These are phyloP conservation scores for Cottus gobio DNA, from an alignment of 2,113 vertebrate genomes.

Conservation along the genomic window DNA sequence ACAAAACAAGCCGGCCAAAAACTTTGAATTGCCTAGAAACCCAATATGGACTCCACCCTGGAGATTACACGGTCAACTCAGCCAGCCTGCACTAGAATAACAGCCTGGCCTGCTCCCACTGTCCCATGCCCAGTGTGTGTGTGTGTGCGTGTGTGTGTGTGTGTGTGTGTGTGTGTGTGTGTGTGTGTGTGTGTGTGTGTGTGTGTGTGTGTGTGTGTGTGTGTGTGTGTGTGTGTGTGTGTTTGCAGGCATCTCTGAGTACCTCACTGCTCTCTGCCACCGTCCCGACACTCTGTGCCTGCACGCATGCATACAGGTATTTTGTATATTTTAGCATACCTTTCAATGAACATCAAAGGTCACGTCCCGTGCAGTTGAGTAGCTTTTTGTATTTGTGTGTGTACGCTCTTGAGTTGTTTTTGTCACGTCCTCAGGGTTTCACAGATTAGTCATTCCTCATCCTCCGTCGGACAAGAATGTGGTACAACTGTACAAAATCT, in stretches of 20 bases:
- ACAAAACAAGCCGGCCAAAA: conserved; percentile 74
- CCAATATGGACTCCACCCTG: conserved; percentile 84
- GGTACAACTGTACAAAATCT: conserved; percentile 9
- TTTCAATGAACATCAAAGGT: not conserved
- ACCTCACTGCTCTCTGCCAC: not conserved
- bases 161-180: conserved; percentile 40
- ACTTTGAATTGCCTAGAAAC: conserved; percentile 79
- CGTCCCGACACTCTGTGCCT: not conserved
- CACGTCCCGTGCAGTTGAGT: not conserved
- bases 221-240: conserved; percentile 41
- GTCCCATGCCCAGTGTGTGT: conserved; percentile 51
- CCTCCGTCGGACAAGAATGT: conserved; percentile 49
- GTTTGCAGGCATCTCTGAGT: conserved; percentile 35
- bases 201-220: conserved; percentile 37
- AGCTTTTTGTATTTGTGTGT: conserved; percentile 16
- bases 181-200: conserved; percentile 42
- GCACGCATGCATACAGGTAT: not conserved
- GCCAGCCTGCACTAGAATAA: conserved; percentile 82
- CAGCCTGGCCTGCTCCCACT: conserved; percentile 72
- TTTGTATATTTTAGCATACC: not conserved
- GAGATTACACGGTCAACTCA: conserved; percentile 80
- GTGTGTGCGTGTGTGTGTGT: conserved; percentile 38
- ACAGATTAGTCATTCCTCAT: conserved; percentile 25
- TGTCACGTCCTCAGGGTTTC: conserved; percentile 28
- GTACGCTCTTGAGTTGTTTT: not conserved